phyloP scores from a whole-genome alignment of 1,140 invertebrate genomes.

The Musca domestica region DNA sequence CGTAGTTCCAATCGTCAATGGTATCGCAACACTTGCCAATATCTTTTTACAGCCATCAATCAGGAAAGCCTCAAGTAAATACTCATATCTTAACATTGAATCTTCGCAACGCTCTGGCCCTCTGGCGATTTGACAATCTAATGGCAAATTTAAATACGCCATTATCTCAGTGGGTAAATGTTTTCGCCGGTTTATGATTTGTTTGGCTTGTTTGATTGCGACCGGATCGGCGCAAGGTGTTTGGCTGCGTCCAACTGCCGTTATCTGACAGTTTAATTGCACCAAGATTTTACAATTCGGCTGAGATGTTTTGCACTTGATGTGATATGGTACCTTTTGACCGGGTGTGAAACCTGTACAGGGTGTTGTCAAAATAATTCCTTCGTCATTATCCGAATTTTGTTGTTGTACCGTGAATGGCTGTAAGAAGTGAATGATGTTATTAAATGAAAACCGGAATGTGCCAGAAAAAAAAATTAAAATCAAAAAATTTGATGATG shows the following conservation, averaged over 20 bases:
- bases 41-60: not conserved
- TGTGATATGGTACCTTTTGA: slow-evolving; percentile 1
- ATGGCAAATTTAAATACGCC: not conserved
- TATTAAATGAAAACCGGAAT: no score
- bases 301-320: not conserved
- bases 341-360: slow-evolving; percentile 4
- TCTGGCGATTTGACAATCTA: not conserved
- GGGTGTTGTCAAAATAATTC: not conserved
- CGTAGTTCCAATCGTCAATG: not conserved
- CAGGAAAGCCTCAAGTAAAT: not conserved
- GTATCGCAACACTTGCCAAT: not conserved
- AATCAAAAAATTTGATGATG: no score
- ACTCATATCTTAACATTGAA: not conserved
- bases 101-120: not conserved
- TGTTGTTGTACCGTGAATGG: no score
- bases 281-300: not conserved
- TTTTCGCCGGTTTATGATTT: not conserved
- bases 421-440: no score
- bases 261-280: slow-evolving; percentile 10
- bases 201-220: not conserved
- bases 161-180: not conserved
- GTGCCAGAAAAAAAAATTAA: no score
- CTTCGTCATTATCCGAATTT: no score
- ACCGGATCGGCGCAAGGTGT: not conserved
- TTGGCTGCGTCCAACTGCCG: no score